Evolutionary conservation across 2,113 vertebrate genomes (phyloP).

Genomic region (Oenanthe oenanthe): DNA sequence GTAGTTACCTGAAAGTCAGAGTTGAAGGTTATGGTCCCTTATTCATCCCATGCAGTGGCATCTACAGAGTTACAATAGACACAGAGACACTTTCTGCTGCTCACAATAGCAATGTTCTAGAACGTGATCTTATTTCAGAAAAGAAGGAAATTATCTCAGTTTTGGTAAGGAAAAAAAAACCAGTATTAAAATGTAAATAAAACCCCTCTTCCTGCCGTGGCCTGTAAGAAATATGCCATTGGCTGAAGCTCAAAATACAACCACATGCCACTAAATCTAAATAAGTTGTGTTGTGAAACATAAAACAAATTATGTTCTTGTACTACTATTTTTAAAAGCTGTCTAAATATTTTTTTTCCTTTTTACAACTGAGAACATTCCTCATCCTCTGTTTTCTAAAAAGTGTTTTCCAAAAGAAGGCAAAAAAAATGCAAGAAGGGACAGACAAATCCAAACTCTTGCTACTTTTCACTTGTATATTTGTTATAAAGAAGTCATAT

Average conservation of each 20-base stretch:
- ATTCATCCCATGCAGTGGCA: not conserved
- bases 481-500: not conserved
- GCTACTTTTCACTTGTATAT: not conserved
- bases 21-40: not conserved
- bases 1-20: not conserved
- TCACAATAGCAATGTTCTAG: not conserved
- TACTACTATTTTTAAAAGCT: conserved; percentile 37
- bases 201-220: not conserved
- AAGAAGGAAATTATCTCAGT: not conserved
- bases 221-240: not conserved
- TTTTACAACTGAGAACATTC: conserved; percentile 19
- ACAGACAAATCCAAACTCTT: not conserved
- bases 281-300: not conserved
- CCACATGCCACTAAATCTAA: conserved; percentile 7
- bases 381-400: not conserved
- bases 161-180: not conserved
- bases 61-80: not conserved
- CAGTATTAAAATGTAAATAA: not conserved
- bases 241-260: not conserved
- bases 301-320: not conserved
- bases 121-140: not conserved
- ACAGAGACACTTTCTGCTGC: not conserved
- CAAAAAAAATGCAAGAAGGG: not conserved
- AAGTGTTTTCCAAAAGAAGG: not conserved
- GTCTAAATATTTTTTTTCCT: conserved; percentile 43